phyloP scores from a whole-genome alignment of 2,113 vertebrate genomes.

The Neogobius melanostomus region DNA sequence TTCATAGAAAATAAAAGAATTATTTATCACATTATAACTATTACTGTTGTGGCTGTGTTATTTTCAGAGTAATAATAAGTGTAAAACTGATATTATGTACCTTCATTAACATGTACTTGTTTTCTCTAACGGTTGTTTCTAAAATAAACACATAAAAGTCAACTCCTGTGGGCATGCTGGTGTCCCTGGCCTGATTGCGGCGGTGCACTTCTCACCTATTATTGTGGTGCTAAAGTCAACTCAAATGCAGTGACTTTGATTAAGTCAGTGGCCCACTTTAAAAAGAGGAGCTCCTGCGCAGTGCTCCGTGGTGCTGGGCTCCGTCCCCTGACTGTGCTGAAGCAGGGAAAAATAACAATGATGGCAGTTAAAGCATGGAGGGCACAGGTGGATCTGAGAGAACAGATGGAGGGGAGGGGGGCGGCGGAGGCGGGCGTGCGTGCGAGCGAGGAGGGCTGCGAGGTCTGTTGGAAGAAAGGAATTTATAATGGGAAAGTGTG shows the following conservation, averaged over 20 bases:
- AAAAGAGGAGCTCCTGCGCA: slow-evolving; percentile 27
- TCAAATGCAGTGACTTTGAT: slow-evolving; percentile 41
- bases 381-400: slow-evolving; percentile 17
- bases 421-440: not conserved
- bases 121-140: not conserved
- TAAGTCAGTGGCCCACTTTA: slow-evolving; percentile 37
- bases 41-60: no score
- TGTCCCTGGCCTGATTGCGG: not conserved
- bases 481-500: not conserved
- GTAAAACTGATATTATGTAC: no score
- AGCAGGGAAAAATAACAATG: slow-evolving; percentile 24
- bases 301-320: slow-evolving; percentile 11
- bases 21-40: no score
- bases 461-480: not conserved
- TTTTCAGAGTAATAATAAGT: no score
- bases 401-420: slow-evolving; percentile 13
- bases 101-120: not conserved
- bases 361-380: slow-evolving; percentile 12
- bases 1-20: no score
- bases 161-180: not conserved
- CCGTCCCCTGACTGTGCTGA: slow-evolving; percentile 19
- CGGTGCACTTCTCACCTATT: slow-evolving; percentile 11
- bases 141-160: slow-evolving; percentile 2
- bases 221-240: slow-evolving; percentile 24
- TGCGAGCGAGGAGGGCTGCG: not conserved